Evolutionary conservation across 2,113 vertebrate species (phyloP).

Genomic region (Jacana jacana): DNA sequence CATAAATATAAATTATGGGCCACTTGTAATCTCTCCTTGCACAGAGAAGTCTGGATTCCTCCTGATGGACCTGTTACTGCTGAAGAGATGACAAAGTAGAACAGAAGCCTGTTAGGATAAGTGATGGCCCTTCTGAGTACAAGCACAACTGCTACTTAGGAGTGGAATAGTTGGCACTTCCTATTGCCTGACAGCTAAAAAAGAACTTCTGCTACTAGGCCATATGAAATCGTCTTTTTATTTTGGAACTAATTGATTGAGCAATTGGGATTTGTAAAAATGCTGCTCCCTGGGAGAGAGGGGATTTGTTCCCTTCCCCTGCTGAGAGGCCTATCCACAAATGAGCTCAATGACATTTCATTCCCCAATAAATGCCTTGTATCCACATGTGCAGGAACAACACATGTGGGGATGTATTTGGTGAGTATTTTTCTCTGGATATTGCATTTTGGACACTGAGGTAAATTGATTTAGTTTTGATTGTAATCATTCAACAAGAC

Average conservation of each 20-base stretch:
- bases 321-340: not conserved
- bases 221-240: not conserved
- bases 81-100: not conserved
- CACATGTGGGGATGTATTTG: not conserved
- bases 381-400: not conserved
- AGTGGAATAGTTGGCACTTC: not conserved
- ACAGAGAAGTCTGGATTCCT: not conserved
- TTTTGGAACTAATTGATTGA: not conserved
- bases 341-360: not conserved
- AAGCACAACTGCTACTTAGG: not conserved
- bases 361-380: not conserved
- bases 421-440: not conserved
- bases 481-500: not conserved
- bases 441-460: not conserved
- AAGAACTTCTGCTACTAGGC: not conserved
- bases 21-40: not conserved
- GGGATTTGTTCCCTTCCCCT: accelerated
- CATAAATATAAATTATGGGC: not conserved
- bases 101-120: not conserved
- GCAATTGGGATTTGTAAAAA: not conserved
- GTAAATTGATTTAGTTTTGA: not conserved
- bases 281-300: not conserved
- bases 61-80: not conserved
- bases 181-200: not conserved
- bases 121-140: not conserved